Percentiles rank a stretch among this genome's conserved stretches.
Conservation (phyloP, 2,113 vertebrate genomes). For the Porphyrio hochstetteri region DNA sequence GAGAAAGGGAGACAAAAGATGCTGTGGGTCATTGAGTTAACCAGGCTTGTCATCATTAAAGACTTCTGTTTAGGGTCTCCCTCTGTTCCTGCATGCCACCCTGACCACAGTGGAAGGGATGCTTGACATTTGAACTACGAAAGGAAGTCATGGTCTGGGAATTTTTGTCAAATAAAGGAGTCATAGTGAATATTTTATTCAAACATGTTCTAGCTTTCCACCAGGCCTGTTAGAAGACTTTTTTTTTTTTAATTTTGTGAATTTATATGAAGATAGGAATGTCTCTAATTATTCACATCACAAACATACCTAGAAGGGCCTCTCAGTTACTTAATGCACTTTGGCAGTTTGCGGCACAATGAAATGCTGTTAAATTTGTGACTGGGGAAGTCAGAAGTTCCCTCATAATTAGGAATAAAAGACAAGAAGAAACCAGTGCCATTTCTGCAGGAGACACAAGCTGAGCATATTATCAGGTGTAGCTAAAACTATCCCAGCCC, state of each 20-base stretch:
- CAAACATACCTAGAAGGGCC: background rate
- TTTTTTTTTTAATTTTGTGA: background rate
- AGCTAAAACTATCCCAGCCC: background rate
- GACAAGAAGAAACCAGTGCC: background rate
- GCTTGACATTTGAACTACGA: conserved; percentile 61
- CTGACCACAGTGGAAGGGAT: conserved; percentile 16
- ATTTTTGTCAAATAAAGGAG: conserved; percentile 60
- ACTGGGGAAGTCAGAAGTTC: background rate
- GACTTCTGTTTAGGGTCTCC: conserved; percentile 14
- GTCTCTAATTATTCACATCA: background rate
- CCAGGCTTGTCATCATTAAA: conserved; percentile 63
- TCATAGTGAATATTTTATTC: conserved; percentile 25
- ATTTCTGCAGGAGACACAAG: background rate
- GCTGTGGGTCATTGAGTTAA: conserved; percentile 56
- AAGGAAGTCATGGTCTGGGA: conserved; percentile 54
- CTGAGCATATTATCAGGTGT: background rate
- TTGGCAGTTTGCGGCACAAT: background rate
- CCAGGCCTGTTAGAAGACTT: background rate
- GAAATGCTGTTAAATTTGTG: background rate
- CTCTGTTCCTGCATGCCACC: conserved; percentile 47
- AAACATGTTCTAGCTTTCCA: background rate
- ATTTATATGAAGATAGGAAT: background rate
- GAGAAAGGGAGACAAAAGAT: conserved; percentile 50
- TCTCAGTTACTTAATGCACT: background rate
- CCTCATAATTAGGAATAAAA: background rate